Base-by-base conservation (phyloP, 2,113 vertebrate species). In the Cinclus cinclus region DNA sequence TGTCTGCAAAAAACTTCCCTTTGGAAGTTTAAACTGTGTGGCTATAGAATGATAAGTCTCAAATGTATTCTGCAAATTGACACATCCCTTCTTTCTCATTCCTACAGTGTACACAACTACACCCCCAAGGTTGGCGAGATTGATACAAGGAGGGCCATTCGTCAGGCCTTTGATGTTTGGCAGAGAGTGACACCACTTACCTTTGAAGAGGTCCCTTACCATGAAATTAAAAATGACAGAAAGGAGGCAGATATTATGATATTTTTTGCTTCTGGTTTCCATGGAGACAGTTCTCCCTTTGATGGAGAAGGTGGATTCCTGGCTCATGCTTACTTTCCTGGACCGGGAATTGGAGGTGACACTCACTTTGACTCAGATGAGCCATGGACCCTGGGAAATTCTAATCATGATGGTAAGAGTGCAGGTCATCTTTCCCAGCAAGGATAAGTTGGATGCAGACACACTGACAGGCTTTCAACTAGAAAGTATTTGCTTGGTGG, bases 221-320 rank as follows among this genome's bases (percentile, higher is more conserved):
- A 99, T 27, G 99, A 99, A 97, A 98, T 99, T 94, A 99, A 99
- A 98, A 99, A 98, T 71, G 98, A 99, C 96, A 98, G 99, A 37
- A 99, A 99, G 97, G 99, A 99, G 92, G 99, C 99, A 7, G 99
- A 99, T 98, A 99, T 99, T 97, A 99, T 99, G 99, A 99, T 99
- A 96, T 99, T 99, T 98, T 99, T 99, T 94, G 99, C 99, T 95
- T 99, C 99, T 62, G 99, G 99, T 96, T 99, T 99, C 98, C 99
- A 99, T 73, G 99, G 99, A 8, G 99, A 99, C 98, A 99, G 99
- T 94, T 99, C 99, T 67, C 99, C 99, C 0, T 99, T 99, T 89
- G 99, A 99, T 65, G 99, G 99, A 20, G 99, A 99, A 96, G 99
- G 99, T 62, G 99, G 99, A 71, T 99, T 99, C 96, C 97, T 99